Conservation (phyloP, 2,888 invertebrate genomes). For the Frankliniella fusca region DNA sequence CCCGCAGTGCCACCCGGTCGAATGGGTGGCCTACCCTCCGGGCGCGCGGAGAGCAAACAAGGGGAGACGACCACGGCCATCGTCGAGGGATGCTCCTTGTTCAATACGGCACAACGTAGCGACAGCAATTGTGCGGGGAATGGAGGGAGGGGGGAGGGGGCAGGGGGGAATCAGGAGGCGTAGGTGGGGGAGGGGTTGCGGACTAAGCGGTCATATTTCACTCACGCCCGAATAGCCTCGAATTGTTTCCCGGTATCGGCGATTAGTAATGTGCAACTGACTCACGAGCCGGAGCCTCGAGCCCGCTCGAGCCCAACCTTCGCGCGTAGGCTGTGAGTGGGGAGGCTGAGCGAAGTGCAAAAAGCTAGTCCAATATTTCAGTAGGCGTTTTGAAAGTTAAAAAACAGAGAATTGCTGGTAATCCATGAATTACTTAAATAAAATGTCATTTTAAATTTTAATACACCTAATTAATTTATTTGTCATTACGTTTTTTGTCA, state of each 20-base stretch:
- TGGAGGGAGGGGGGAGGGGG: not conserved
- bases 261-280: not conserved
- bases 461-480: no score
- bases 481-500: no score
- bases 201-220: slow-evolving; percentile 5
- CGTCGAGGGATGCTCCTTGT: not conserved
- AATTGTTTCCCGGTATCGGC: slow-evolving; percentile 22
- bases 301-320: not conserved
- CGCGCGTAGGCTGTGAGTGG: no score
- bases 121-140: not conserved
- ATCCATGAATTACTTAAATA: no score
- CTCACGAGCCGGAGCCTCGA: no score
- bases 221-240: not conserved
- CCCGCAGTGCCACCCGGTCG: not conserved
- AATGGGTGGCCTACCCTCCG: not conserved
- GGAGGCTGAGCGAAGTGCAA: no score
- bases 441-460: no score
- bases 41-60: not conserved
- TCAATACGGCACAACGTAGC: not conserved
- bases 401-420: no score
- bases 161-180: no score
- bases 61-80: not conserved
- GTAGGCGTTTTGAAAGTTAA: no score
- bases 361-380: no score
- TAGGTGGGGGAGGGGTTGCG: not conserved